These are phyloP conservation scores for Nothoprocta perdicaria DNA, from an alignment of 2,113 vertebrate genomes.

Conservation along the genomic window DNA sequence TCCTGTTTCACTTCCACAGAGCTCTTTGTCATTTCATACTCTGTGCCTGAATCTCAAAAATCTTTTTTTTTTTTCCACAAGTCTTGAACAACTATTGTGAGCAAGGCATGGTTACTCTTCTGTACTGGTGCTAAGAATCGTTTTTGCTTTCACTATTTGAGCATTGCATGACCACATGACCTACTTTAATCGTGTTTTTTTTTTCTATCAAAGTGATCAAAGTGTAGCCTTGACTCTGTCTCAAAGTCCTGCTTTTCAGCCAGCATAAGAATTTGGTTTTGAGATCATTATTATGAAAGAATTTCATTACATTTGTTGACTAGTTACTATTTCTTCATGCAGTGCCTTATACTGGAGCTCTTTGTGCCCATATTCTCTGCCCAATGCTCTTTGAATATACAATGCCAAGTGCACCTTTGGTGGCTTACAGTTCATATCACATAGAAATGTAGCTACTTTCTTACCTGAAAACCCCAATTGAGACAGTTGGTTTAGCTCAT, in stretches of 20 bases:
- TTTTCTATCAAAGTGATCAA: background rate
- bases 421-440: background rate
- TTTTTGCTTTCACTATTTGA: background rate
- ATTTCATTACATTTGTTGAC: background rate
- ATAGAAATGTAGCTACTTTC: background rate
- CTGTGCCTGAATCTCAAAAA: background rate
- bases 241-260: background rate
- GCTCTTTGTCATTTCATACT: constrained; percentile 13
- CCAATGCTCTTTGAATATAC: background rate
- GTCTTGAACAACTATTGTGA: background rate
- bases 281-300: background rate
- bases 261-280: background rate
- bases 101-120: background rate
- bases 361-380: background rate
- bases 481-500: background rate
- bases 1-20: constrained; percentile 40
- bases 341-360: background rate
- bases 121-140: rapidly evolving
- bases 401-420: background rate
- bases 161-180: background rate
- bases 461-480: background rate
- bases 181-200: background rate
- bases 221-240: background rate
- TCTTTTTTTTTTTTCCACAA: background rate
- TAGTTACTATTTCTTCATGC: background rate